Percentiles rank a stretch among this genome's conserved stretches.
Conservation (phyloP, 2,113 vertebrate genomes). For the Pristiophorus japonicus region DNA sequence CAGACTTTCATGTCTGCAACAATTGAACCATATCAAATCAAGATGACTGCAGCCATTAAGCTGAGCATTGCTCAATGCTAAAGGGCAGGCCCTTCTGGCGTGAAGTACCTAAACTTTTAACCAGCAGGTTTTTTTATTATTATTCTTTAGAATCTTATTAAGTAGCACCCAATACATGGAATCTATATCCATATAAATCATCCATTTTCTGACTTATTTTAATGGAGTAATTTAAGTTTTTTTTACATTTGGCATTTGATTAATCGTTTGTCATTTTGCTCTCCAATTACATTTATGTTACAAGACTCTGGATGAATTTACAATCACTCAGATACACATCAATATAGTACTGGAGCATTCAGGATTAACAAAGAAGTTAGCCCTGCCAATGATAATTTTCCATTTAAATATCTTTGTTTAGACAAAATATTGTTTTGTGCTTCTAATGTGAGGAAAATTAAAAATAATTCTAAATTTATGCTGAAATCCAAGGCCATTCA, state of each 20-base stretch:
- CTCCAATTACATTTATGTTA: background rate
- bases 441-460: background rate
- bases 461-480: slow-evolving; percentile 4
- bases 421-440: background rate
- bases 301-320: slow-evolving; percentile 15
- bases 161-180: background rate
- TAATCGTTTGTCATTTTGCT: background rate
- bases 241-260: background rate
- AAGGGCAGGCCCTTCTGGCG: slow-evolving; percentile 1
- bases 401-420: background rate
- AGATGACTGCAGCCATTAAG: slow-evolving; percentile 33
- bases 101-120: background rate
- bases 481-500: background rate
- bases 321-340: background rate
- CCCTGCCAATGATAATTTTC: background rate
- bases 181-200: background rate
- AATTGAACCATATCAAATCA: slow-evolving; percentile 36
- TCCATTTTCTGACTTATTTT: background rate
- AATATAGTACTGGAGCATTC: background rate
- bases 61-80: slow-evolving; percentile 28
- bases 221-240: background rate
- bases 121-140: background rate
- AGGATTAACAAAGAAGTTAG: background rate
- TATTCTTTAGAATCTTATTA: slow-evolving; percentile 23
- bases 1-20: slow-evolving; percentile 30